Evolutionary conservation across 1,140 invertebrate genomes (phyloP).

Genomic region (Semibalanus balanoides): DNA sequence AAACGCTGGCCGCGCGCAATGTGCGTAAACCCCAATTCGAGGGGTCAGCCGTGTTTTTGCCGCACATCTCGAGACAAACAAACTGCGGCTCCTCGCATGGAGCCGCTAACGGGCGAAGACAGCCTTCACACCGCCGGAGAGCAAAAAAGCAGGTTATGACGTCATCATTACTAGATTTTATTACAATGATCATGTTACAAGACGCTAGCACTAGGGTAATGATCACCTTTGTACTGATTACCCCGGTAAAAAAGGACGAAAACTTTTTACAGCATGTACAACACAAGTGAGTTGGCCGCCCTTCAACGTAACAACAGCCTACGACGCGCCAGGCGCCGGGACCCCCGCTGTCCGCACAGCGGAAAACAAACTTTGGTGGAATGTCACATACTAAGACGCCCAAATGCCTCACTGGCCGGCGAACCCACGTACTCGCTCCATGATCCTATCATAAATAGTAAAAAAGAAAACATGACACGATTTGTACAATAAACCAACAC

Average conservation of each 20-base stretch:
- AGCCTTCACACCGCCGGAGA: neutral
- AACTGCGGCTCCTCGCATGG: neutral
- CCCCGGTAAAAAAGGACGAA: conserved; percentile 1
- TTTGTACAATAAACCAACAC: neutral
- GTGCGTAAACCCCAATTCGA: conserved; percentile 1
- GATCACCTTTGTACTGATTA: conserved; percentile 2
- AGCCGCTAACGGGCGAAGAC: neutral
- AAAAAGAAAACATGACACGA: neutral
- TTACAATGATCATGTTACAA: conserved; percentile 1
- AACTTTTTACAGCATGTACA: neutral
- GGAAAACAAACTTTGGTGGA: neutral
- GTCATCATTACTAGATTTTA: neutral
- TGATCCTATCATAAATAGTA: neutral
- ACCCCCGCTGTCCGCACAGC: too few relatives aligned
- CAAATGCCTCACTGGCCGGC: neutral
- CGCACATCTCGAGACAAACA: neutral
- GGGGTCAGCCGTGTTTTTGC: neutral
- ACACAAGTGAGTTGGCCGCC: too few relatives aligned
- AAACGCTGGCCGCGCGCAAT: neutral
- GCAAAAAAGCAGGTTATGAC: neutral
- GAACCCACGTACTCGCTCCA: neutral
- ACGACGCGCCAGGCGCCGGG: too few relatives aligned
- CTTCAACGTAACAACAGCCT: neutral
- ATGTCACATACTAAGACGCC: neutral
- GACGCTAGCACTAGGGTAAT: neutral